Base-by-base conservation (phyloP, 2,113 vertebrate species). In the Nerophis lumbriciformis region DNA sequence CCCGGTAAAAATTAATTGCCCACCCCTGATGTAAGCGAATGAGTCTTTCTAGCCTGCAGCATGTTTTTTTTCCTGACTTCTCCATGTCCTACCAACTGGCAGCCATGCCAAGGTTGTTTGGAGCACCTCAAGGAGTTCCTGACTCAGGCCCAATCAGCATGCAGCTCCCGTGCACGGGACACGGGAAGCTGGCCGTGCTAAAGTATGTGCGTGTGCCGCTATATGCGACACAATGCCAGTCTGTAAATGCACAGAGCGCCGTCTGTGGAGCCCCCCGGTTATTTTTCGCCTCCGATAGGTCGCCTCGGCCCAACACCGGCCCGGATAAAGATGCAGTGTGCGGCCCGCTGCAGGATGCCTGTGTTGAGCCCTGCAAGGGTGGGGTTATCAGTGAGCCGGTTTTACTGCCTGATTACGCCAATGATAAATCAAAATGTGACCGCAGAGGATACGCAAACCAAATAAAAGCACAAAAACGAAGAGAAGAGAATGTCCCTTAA, bases 171-270 rank as follows among this genome's bases (percentile, higher is more conserved):
- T 65, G 68, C 53, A 37, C 75, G 4, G 71, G 76, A 76, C 79
- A 85, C 86, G 85, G 86, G 80, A 61, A 79, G 84, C 80, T 75
- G 39, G 35, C 76, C 74, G 65, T 75, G 81, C 74, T 85, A 73
- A 88, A 87, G 83, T 85, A 87, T 87, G 85, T 83, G 85, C 83
- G 83, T 83, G 87, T 76, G 82, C 74, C 83, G 79, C 84, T 81
- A 54, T 19, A 75, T 62, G 76, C 72, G 35, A 80, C 82, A 88
- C 83, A 88, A 88, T 87, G 80, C 16, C 61, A 67, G 79, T 82
- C 83, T 88, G 85, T 88, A 67, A 81, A 80, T 70, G 83, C 78
- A 88, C 83, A 88, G 82, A 83, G 85, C 76, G 60, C 75, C 68
- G 76, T 82, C 87, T 88, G 87, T 88, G 74, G 70, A 75, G 75